Percentiles rank a stretch among this genome's conserved stretches.
Evolutionary conservation across 2,797 vertebrate species (phyloP).

Genomic region (Bovichtus variegatus): DNA sequence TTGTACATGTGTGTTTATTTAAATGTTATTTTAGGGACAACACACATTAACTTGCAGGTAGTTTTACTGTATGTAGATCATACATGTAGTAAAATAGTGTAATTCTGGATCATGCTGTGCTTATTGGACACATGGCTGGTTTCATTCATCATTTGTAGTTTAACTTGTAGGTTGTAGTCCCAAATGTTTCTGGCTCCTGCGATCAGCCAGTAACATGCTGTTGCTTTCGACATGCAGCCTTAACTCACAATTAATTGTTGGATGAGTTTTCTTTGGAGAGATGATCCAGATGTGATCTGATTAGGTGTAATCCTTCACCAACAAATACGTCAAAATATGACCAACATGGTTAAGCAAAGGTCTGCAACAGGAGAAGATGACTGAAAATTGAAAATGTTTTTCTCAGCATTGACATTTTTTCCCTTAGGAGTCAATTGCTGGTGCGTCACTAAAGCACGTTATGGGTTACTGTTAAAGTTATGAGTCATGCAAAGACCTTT

Average conservation of each 20-base stretch:
- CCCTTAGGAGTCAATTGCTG: neutral
- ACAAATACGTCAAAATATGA: neutral
- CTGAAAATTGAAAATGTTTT: neutral
- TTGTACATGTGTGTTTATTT: neutral
- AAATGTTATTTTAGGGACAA: neutral
- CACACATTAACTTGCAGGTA: neutral
- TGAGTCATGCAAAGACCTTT: slow-evolving; percentile 12
- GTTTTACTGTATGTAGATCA: neutral
- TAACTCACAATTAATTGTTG: neutral
- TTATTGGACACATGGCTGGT: slow-evolving; percentile 2
- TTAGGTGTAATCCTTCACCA: neutral
- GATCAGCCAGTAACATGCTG: neutral
- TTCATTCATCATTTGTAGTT: neutral
- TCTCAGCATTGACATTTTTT: neutral
- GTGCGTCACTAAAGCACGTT: neutral
- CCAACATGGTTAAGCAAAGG: neutral
- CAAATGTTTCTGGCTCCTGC: neutral
- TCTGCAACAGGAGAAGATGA: neutral
- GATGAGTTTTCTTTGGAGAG: neutral
- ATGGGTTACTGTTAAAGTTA: neutral
- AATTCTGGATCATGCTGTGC: neutral
- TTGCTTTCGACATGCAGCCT: neutral
- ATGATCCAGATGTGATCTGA: neutral
- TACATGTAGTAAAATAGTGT: neutral
- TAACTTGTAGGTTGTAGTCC: neutral